phyloP scores from a whole-genome alignment of 2,113 vertebrate species.

The Cynoglossus semilaevis region DNA sequence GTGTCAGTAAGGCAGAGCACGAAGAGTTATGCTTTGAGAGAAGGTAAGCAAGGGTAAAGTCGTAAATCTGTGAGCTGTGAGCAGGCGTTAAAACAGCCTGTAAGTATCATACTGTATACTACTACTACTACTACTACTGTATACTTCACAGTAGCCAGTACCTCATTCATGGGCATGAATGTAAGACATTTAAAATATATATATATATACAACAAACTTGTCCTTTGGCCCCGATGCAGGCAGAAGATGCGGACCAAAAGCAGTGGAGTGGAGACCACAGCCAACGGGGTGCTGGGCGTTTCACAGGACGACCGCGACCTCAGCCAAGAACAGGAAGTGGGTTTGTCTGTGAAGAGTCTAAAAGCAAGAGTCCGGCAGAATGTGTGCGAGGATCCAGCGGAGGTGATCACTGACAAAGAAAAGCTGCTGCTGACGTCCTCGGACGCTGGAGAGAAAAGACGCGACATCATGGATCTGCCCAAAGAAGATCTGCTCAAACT shows the following conservation, averaged over 20 bases:
- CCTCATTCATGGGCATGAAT: too few relatives aligned
- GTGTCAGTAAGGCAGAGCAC: slow-evolving; percentile 11
- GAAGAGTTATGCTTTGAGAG: slow-evolving; percentile 1
- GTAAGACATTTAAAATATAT: too few relatives aligned
- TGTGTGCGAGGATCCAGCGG: slow-evolving; percentile 79
- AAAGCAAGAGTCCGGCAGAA: slow-evolving; percentile 77
- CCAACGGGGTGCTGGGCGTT: slow-evolving; percentile 78
- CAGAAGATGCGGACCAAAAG: slow-evolving; percentile 92
- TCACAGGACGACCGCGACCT: slow-evolving; percentile 76
- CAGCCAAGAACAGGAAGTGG: slow-evolving; percentile 76
- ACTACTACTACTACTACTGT: neutral
- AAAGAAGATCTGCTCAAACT: slow-evolving; percentile 89
- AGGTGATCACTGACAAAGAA: slow-evolving; percentile 80
- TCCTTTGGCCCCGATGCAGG: slow-evolving; percentile 71
- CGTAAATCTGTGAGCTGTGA: slow-evolving; percentile 5
- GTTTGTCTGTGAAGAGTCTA: slow-evolving; percentile 79
- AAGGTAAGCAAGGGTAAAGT: slow-evolving; percentile 11
- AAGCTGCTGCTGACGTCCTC: slow-evolving; percentile 77
- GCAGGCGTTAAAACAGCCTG: neutral
- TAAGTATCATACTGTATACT: neutral
- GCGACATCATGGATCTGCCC: slow-evolving; percentile 82
- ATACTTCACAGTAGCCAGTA: too few relatives aligned
- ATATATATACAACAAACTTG: neutral
- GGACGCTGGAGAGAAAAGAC: slow-evolving; percentile 68
- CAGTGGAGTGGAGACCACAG: slow-evolving; percentile 81